Percentiles rank a stretch among this genome's conserved stretches.
Conservation (phyloP, 2,113 vertebrate species). For the Channa argus region DNA sequence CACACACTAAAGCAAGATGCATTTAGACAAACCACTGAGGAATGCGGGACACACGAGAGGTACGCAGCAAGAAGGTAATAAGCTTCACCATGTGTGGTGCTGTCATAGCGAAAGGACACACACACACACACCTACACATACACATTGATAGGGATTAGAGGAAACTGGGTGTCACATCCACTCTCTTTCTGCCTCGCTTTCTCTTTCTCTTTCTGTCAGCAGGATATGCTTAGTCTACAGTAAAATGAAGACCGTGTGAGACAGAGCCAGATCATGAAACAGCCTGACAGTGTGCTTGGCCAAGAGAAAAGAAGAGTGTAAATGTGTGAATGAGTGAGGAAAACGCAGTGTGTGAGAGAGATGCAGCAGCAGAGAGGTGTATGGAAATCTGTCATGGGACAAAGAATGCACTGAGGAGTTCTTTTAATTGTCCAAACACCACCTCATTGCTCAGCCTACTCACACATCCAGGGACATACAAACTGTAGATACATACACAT, state of each 20-base stretch:
- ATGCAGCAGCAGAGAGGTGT: not conserved
- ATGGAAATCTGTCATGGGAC: constrained; percentile 54
- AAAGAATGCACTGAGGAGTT: constrained; percentile 72
- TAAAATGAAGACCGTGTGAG: constrained; percentile 11
- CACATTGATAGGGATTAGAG: constrained; percentile 31
- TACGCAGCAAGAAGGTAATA: constrained; percentile 35
- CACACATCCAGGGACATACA: constrained; percentile 31
- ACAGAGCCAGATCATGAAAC: constrained; percentile 27
- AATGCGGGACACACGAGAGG: constrained; percentile 22
- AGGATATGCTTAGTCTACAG: constrained; percentile 8
- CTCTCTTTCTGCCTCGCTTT: not conserved
- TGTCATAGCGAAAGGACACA: constrained; percentile 43
- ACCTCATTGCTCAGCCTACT: constrained; percentile 59
- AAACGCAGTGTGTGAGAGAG: not conserved
- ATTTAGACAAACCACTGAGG: not conserved
- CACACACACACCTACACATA: constrained; percentile 32
- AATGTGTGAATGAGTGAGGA: constrained; percentile 26
- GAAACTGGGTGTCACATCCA: constrained; percentile 46
- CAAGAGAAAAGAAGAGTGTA: constrained; percentile 23
- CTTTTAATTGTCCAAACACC: constrained; percentile 67
- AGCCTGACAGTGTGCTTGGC: constrained; percentile 38
- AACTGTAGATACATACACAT: constrained; percentile 47
- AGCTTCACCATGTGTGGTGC: constrained; percentile 44
- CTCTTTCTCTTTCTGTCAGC: not conserved
- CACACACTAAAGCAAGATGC: not conserved